Percentiles rank a stretch among this genome's conserved stretches.
These are phyloP conservation scores for Zelostemma sp. DNA, from an alignment of 1,140 invertebrate genomes.

Conservation along the genomic window DNA sequence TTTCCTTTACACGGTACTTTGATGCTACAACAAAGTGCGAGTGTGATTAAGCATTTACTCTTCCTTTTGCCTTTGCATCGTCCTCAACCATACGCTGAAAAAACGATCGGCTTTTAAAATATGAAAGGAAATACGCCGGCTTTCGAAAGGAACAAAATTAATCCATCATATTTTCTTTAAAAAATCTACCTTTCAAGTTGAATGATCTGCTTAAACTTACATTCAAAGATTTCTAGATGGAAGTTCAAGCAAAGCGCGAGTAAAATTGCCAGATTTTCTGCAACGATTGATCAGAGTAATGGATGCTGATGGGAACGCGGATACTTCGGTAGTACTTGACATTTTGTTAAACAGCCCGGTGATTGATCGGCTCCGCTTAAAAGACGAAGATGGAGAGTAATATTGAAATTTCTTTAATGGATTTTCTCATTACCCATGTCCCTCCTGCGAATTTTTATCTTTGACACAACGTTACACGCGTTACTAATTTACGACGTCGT, in stretches of 20 bases:
- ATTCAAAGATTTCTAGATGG: no score
- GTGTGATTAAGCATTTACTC: conserved; percentile 21
- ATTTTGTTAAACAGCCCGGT: conserved; percentile 2
- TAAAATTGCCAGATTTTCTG: conserved; percentile 1
- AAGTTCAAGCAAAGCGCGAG: background rate
- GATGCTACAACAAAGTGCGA: conserved; percentile 23
- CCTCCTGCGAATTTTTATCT: background rate
- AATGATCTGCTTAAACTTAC: no score
- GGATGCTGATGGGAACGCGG: background rate
- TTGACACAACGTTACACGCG: background rate
- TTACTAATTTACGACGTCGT: background rate
- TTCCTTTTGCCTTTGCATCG: conserved; percentile 6
- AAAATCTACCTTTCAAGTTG: no score
- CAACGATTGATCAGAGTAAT: conserved; percentile 5
- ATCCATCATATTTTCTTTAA: no score
- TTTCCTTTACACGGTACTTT: conserved; percentile 6
- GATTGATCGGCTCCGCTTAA: conserved; percentile 1
- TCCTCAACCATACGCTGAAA: no score
- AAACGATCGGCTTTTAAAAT: no score
- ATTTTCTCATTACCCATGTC: conserved; percentile 3
- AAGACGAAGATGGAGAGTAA: background rate
- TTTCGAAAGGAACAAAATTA: no score
- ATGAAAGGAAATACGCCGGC: no score
- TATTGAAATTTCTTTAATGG: conserved; percentile 5
- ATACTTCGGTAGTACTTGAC: conserved; percentile 3